Base-by-base conservation (phyloP, 2,888 invertebrate species). In the Cantharis lateralis region DNA sequence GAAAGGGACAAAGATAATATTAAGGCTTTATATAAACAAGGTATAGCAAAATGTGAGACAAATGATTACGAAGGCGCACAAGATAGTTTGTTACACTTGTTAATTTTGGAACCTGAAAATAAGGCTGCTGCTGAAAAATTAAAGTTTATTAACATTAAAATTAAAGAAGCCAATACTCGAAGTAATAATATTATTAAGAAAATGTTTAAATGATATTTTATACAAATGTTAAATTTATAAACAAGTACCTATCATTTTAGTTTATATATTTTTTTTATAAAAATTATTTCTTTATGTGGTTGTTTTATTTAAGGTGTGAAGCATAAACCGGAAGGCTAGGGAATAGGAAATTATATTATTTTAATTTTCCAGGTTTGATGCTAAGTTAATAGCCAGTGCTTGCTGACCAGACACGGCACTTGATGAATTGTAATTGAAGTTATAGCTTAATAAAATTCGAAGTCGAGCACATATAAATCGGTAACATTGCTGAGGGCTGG, bases 1-100 rank as follows among this genome's bases (percentile, higher is more conserved):
- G 81, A 82, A 0, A 80, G 82, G 13, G 86, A 88, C 76, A 70
- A 78, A 5, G 80, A 84, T 72, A 88, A 89, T 71, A 87, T 90
- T 64, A 91, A 91, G 81, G 89, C 90, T 32, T 83, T 89, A 68
- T 91, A 90, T 83, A 89, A 90, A 75, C 85, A 90, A 5, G 90
- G 89, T 0, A 78, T 89, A 63, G 90, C 90, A 10, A 88, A 87
- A 89, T 88, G 89, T 24, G 90, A 91, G 66, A 87, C 93, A 0
- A 89, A 90, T 62, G 91, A 94, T 87, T 93, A 92, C 80, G 93
- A 94, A 72, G 91, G 91, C 75, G 95, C 95, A 0, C 89, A 91
- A 85, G 84, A 84, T 1, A 91, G 91, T 82, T 90, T 93, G 26
- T 90, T 91, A 69, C 89, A 87, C 64, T 90, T 90, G 0, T 85